Conservation (phyloP, 1,140 invertebrate species). For the Dendroctonus ponderosae region DNA sequence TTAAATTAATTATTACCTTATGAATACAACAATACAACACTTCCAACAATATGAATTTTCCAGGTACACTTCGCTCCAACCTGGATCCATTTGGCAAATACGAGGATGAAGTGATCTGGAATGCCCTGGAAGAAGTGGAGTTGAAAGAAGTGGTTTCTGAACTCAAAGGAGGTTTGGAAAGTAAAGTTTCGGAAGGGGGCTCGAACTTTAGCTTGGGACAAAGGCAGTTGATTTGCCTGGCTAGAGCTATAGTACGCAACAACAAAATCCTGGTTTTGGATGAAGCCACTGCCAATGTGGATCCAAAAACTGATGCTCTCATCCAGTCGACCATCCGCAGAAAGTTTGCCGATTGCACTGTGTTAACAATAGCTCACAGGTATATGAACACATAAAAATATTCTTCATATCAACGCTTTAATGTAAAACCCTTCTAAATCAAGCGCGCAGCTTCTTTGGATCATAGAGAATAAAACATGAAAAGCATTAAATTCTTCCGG, state of each 20-base stretch:
- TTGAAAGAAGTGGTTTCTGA: constrained; percentile 52
- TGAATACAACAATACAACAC: too few relatives aligned
- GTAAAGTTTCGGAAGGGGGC: constrained; percentile 60
- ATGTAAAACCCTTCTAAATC: neutral
- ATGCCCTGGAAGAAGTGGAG: constrained; percentile 62
- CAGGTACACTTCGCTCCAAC: constrained; percentile 59
- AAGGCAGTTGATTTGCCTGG: constrained; percentile 74
- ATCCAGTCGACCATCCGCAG: constrained; percentile 65
- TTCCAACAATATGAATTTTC: too few relatives aligned
- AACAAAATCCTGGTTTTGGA: constrained; percentile 68
- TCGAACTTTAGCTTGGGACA: constrained; percentile 70
- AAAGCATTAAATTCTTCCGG: neutral
- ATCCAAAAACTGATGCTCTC: constrained; percentile 61
- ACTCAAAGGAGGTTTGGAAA: constrained; percentile 49
- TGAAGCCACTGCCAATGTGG: constrained; percentile 73
- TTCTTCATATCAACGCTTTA: too few relatives aligned
- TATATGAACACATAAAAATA: neutral
- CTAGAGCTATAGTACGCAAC: constrained; percentile 67
- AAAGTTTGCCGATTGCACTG: constrained; percentile 62
- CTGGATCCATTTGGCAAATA: constrained; percentile 66
- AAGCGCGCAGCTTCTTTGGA: neutral
- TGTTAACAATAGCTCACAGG: constrained; percentile 63
- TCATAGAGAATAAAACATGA: neutral
- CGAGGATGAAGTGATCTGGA: constrained; percentile 62
- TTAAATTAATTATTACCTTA: too few relatives aligned